Evolutionary conservation across 2,888 invertebrate genomes (phyloP).

Genomic region (Polietes domitor): DNA sequence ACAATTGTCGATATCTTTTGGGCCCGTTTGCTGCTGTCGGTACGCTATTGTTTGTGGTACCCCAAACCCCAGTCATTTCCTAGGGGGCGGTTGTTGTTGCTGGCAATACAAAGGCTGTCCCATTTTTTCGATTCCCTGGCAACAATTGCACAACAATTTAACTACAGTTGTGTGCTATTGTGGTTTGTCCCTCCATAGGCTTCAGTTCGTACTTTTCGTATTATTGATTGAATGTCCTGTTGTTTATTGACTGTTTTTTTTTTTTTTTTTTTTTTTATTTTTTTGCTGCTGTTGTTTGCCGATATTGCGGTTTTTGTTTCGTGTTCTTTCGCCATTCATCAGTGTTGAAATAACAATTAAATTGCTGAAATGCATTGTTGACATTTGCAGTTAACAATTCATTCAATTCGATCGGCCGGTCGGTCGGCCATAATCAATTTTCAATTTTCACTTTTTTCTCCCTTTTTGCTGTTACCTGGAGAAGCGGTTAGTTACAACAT

Average conservation of each 20-base stretch:
- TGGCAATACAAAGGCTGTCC: neutral
- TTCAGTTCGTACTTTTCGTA: conserved; percentile 63
- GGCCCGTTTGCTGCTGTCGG: neutral
- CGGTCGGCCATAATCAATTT: too few relatives aligned
- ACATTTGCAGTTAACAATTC: conserved; percentile 62
- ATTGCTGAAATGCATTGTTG: conserved; percentile 64
- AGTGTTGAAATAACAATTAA: conserved; percentile 65
- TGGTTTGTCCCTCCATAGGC: conserved; percentile 42
- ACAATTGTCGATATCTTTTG: neutral
- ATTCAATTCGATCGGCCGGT: conserved; percentile 22
- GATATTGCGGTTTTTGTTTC: neutral
- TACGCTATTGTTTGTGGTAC: neutral
- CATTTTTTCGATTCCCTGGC: neutral
- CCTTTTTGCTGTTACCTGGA: too few relatives aligned
- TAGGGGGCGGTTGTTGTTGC: too few relatives aligned
- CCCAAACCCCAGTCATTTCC: too few relatives aligned
- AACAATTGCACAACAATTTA: neutral
- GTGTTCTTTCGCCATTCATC: conserved; percentile 12
- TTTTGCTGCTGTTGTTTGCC: conserved; percentile 30
- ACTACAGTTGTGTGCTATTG: neutral
- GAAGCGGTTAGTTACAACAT: conserved; percentile 43
- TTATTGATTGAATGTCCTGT: conserved; percentile 67
- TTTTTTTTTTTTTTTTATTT: neutral
- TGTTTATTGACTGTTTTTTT: conserved; percentile 59
- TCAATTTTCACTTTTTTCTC: too few relatives aligned